Evolutionary conservation across 37 sponge, comb jelly and placozoan genomes (phyloP), one percentile per base, ranked within the genome.

Genomic region (Beroe ovata): DNA sequence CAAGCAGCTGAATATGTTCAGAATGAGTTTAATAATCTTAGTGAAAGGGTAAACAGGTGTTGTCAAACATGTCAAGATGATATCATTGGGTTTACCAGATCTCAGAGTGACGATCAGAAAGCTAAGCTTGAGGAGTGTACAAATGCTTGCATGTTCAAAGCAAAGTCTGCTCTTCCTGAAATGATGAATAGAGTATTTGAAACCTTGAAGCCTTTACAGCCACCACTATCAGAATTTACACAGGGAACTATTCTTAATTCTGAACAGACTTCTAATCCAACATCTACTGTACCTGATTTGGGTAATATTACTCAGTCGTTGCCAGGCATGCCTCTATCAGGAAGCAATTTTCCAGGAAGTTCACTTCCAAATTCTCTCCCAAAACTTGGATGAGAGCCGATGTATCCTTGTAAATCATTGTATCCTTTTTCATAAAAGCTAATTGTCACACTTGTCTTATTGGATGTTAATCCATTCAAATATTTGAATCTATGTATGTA

Each of bases 11-110:
- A 29, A 38, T 69, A 69, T 36, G 71, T 69, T 6, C 71, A 69
- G 25, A 29, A 69, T 32, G 71, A 69, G 37, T 36, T 69, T 14
- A 69, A 69, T 25, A 69, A 36, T 14, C 36, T 69, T 28, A 69
- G 71, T 69, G 71, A 69, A 36, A 29, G 71, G 11, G 36, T 69
- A 36, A 69, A 69, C 38, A 16, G 71, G 34, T 69, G 71, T 69
- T 35, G 37, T 21, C 71, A 69, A 25, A 69, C 71, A 11, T 69
- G 71, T 36, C 38, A 69, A 6, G 71, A 69, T 36, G 71, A 69
- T 69, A 36, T 36, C 6, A 8, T 36, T 69, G 71, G 71, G 37
- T 69, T 69, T 21, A 69, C 37, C 71, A 25, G 26, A 36, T 33
- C 36, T 19, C 36, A 69, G 34, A 69, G 4, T 25, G 38, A 29